Evolutionary conservation across 2,888 invertebrate genomes (phyloP).

Genomic region (Blomia tropicalis): DNA sequence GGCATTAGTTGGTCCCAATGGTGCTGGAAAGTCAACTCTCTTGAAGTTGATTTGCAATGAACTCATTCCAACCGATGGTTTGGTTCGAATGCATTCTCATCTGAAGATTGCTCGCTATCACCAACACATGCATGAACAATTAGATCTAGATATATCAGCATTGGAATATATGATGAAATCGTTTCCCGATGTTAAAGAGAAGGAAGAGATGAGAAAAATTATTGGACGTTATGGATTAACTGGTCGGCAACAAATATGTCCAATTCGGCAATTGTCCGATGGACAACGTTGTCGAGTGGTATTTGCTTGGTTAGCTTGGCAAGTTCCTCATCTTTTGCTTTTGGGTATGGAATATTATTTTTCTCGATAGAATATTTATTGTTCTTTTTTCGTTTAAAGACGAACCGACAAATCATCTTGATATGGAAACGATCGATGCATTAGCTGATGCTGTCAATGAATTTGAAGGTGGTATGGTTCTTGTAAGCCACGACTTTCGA

Average conservation of each 20-base stretch:
- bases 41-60: conserved; percentile 88
- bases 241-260: conserved; percentile 87
- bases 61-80: conserved; percentile 80
- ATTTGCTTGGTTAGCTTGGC: conserved; percentile 96
- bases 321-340: conserved; percentile 74
- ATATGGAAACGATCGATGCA: conserved; percentile 96
- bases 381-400: conserved; percentile 43
- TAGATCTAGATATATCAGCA: conserved; percentile 84
- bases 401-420: conserved; percentile 83
- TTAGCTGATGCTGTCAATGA: conserved; percentile 92
- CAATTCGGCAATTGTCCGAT: conserved; percentile 84
- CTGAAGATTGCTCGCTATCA: conserved; percentile 92
- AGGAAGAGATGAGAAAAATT: conserved; percentile 97
- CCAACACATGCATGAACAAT: conserved; percentile 84
- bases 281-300: conserved; percentile 96
- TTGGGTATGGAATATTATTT: conserved; percentile 41
- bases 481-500: conserved; percentile 99
- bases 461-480: conserved; percentile 93
- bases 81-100: conserved; percentile 96
- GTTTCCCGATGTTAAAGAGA: conserved; percentile 90
- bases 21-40: conserved; percentile 94
- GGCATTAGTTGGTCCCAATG: conserved; percentile 90
- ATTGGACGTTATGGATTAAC: conserved; percentile 95
- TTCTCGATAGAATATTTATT: conserved; percentile 27
- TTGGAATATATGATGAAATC: conserved; percentile 95